phyloP scores from a whole-genome alignment of 2,888 invertebrate species.

The Nomada hirtipes region DNA sequence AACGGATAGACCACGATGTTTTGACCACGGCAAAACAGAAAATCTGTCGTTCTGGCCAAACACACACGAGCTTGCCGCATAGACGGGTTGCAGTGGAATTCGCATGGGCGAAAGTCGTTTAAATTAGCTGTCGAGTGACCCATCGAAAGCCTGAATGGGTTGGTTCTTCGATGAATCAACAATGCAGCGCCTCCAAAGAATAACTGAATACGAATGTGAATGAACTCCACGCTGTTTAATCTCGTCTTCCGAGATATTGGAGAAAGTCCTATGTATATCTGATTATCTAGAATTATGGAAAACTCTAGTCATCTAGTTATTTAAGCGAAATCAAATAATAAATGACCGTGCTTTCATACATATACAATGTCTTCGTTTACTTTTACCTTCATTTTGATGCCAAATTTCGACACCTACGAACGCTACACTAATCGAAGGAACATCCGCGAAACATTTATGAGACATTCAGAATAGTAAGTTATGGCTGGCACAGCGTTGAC shows the following conservation, averaged over 20 bases:
- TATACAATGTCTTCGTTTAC: slow-evolving; percentile 7
- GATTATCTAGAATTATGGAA: slow-evolving; percentile 69
- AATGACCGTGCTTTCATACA: slow-evolving; percentile 68
- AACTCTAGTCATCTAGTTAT: slow-evolving; percentile 79
- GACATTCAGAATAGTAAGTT: not conserved
- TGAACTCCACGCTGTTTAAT: slow-evolving; percentile 53
- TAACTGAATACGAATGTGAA: slow-evolving; percentile 67
- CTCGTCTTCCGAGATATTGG: slow-evolving; percentile 54
- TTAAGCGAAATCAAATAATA: slow-evolving; percentile 71
- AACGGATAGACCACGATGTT: slow-evolving; percentile 2
- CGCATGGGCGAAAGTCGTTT: not conserved
- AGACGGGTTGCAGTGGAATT: slow-evolving; percentile 6
- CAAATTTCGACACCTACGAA: not conserved
- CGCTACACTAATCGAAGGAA: not conserved
- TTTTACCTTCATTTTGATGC: not conserved
- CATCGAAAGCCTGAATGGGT: slow-evolving; percentile 81
- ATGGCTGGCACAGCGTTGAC: slow-evolving; percentile 1
- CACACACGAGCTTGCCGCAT: not conserved
- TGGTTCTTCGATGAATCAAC: slow-evolving; percentile 76
- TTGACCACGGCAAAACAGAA: slow-evolving; percentile 23
- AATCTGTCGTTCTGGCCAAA: slow-evolving; percentile 20
- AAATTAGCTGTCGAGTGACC: slow-evolving; percentile 51
- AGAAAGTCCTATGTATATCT: slow-evolving; percentile 74
- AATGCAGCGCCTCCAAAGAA: slow-evolving; percentile 84
- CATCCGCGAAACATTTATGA: no score